Percentiles rank a stretch among this genome's conserved stretches.
Conservation (phyloP, 53 echinoderm and acorn worm genomes). For the Antedon mediterranea region DNA sequence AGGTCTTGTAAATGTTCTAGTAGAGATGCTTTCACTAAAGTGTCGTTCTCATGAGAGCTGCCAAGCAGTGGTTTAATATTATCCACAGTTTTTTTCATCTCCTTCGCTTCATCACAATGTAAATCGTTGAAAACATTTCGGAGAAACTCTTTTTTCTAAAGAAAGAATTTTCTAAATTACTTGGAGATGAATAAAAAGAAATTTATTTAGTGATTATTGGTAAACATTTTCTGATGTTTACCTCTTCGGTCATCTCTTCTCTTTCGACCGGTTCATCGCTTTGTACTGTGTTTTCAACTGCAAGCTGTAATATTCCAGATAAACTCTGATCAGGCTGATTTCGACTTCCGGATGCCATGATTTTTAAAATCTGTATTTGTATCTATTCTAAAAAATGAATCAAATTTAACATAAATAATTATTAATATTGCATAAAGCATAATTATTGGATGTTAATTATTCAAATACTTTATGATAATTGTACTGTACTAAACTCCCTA, state of each 20-base stretch:
- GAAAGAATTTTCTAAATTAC: neutral
- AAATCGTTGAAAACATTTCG: slow-evolving; percentile 53
- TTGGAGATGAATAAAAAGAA: neutral
- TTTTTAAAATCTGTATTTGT: too few relatives aligned
- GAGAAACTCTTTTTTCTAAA: slow-evolving; percentile 57
- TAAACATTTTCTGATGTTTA: neutral
- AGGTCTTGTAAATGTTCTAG: slow-evolving; percentile 57
- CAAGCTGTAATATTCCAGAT: neutral
- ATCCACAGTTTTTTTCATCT: slow-evolving; percentile 39
- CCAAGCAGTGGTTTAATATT: slow-evolving; percentile 20
- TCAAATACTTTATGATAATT: too few relatives aligned
- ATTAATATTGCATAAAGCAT: too few relatives aligned
- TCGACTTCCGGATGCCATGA: neutral
- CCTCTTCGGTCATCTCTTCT: neutral
- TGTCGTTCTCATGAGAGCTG: slow-evolving; percentile 45
- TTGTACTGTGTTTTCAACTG: neutral
- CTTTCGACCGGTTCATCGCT: neutral
- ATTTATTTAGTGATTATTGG: too few relatives aligned
- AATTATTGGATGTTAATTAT: too few relatives aligned
- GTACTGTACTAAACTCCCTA: too few relatives aligned
- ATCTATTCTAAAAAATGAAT: too few relatives aligned
- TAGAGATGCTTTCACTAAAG: slow-evolving; percentile 28
- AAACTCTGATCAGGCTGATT: neutral
- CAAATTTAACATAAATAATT: too few relatives aligned
- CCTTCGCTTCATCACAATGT: slow-evolving; percentile 74